Evolutionary conservation across 1,140 invertebrate genomes (phyloP).

Genomic region (Lasaia peninsularis): DNA sequence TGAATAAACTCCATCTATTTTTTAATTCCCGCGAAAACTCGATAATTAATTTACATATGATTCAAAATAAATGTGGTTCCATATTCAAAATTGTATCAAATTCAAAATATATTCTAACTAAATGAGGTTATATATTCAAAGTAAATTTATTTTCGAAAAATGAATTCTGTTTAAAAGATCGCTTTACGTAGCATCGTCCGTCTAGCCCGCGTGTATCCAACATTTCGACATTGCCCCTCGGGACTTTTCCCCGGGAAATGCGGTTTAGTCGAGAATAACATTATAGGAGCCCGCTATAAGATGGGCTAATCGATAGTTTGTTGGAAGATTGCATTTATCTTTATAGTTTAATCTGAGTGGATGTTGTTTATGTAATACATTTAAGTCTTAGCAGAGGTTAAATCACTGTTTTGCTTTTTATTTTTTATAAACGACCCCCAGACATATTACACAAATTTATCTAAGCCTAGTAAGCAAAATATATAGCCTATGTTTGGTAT

Average conservation of each 20-base stretch:
- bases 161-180: not conserved
- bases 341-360: conserved; percentile 2
- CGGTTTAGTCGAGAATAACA: conserved; percentile 9
- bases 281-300: conserved; percentile 1
- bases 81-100: no score
- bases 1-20: no score
- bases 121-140: not conserved
- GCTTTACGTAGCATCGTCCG: not conserved
- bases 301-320: conserved; percentile 10
- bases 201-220: not conserved
- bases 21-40: no score
- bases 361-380: not conserved
- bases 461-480: no score
- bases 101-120: no score
- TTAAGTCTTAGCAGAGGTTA: no score
- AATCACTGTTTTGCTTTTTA: no score
- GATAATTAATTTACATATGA: no score
- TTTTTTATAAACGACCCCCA: no score
- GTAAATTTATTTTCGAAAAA: not conserved
- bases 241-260: not conserved
- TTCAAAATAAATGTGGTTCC: no score
- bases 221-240: not conserved
- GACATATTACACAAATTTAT: no score
- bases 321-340: conserved; percentile 12
- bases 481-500: no score